Evolutionary conservation across 2,888 invertebrate species (phyloP), one percentile per base, ranked within the genome.

Genomic region (Mesopsocus fuscifrons): DNA sequence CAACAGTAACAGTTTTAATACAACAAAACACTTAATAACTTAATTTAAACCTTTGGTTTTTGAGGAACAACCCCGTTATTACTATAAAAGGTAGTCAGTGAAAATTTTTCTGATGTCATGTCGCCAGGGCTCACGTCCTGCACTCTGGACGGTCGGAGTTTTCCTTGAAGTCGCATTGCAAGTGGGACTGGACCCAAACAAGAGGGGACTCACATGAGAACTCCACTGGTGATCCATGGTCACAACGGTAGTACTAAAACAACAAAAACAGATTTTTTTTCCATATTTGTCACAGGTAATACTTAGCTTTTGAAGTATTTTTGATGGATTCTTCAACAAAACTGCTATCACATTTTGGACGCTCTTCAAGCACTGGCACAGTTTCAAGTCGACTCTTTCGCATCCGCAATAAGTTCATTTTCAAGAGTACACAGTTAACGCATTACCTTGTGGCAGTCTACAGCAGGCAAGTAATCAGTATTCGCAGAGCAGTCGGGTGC

Each of bases 381-480:
- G n/a, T n/a, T n/a, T n/a, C n/a, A n/a, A n/a, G n/a, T n/a, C n/a
- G n/a, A n/a, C n/a, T n/a, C n/a, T n/a, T n/a, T n/a, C n/a, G n/a
- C n/a, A n/a, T n/a, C n/a, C n/a, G n/a, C n/a, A n/a, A n/a, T n/a
- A n/a, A n/a, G n/a, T n/a, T 11, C 30, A 30, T 30, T 11, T n/a
- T 30, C 9, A 30, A 11, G 30, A 11, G 30, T 30, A 30, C 30
- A 30, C 30, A 11, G 30, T 30, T 11, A 30, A 11, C n/a, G n/a
- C n/a, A n/a, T n/a, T n/a, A 38, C 38, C 38, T 38, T 38, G 20
- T 38, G n/a, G 18, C 38, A 38, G n/a, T 38, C 38, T 18, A 5
- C 18, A 38, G 17, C 20, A 11, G 38, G 38, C 20, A 38, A 20
- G 20, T 18, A 38, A 38, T 38, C 38, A 38, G 38, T 20, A 13